Conservation (phyloP, 2,797 vertebrate genomes). For the Pogonophryne albipinna region DNA sequence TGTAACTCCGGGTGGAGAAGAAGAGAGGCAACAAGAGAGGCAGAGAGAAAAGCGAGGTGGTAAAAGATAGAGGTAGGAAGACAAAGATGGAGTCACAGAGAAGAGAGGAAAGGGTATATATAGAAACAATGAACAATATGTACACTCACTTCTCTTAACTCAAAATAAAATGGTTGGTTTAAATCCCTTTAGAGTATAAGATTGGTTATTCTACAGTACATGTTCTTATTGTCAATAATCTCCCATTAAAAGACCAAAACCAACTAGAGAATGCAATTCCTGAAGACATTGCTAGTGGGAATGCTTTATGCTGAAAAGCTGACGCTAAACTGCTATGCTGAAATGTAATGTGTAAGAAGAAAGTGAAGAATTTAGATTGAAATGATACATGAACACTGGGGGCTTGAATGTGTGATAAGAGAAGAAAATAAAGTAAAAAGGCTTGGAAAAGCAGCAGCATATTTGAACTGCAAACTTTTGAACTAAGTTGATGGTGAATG, state of each 20-base stretch:
- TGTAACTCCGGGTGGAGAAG: constrained; percentile 59
- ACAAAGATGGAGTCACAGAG: constrained; percentile 49
- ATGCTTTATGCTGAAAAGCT: too few species aligned
- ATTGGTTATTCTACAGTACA: not conserved
- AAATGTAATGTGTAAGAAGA: too few species aligned
- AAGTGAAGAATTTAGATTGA: too few species aligned
- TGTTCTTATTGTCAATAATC: not conserved
- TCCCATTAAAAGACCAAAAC: constrained; percentile 11
- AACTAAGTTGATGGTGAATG: too few species aligned
- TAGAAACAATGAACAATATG: constrained; percentile 46
- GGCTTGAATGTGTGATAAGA: too few species aligned
- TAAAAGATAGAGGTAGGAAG: constrained; percentile 50
- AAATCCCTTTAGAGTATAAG: not conserved
- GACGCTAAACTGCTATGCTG: too few species aligned
- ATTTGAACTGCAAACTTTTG: too few species aligned
- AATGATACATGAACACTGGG: too few species aligned
- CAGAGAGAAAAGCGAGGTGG: constrained; percentile 54
- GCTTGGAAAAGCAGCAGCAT: too few species aligned
- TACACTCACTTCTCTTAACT: not conserved
- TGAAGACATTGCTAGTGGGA: too few species aligned
- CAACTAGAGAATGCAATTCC: not conserved
- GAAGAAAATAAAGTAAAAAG: too few species aligned
- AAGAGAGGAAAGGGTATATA: constrained; percentile 39
- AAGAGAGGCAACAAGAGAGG: constrained; percentile 54
- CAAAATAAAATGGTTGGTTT: constrained; percentile 13